Evolutionary conservation across 2,113 vertebrate species (phyloP), one percentile per base, ranked within the genome.

Genomic region (Odocoileus hemionus): DNA sequence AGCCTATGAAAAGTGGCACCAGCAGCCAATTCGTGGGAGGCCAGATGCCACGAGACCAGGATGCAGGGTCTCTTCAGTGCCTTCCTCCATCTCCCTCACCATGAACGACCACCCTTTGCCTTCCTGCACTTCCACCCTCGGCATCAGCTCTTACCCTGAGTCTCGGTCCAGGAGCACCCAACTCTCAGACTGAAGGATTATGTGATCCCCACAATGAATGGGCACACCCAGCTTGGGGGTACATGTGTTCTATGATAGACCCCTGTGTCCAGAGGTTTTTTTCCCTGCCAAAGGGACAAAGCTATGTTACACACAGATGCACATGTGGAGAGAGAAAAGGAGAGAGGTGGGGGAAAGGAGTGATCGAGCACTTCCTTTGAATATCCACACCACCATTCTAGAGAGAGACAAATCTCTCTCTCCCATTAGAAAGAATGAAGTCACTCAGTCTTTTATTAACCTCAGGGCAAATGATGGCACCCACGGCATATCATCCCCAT

Each of bases 121-220:
- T 28, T 64, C 54, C 52, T 64, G 13, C 52, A 23, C 84, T 23
- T 55, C 61, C 25, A 17, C 26, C 7, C 57, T 79, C 39, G 2
- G 43, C 74, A 39, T 23, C 52, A 45, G 93, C 58, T 87, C 91
- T 28, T 25, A 7, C 15, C 12, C 67, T 6, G 1, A 2, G 30
- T 5, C 89, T 67, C 45, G 36, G 45, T 47, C 28, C 70, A 26
- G 3, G 1, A 80, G 12, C 1, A 0, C 13, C 52, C 39, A 54
- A 19, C 17, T 54, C 76, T 61, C 19, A 91, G 28, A 33, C 15
- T 15, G 23, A n/a, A 86, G 13, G 43, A 7, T 11, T 57, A 90
- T 55, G 19, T 17, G 86, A 91, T 43, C 78, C 84, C 87, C 97
- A 55, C 52, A 91, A 85, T 15, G 10, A 89, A 33, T 84, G 70